A percentile compares a stretch with the other conserved stretches of the same genome.
Evolutionary conservation across 2,888 invertebrate species (phyloP).

Genomic region (Tenthredo livida): DNA sequence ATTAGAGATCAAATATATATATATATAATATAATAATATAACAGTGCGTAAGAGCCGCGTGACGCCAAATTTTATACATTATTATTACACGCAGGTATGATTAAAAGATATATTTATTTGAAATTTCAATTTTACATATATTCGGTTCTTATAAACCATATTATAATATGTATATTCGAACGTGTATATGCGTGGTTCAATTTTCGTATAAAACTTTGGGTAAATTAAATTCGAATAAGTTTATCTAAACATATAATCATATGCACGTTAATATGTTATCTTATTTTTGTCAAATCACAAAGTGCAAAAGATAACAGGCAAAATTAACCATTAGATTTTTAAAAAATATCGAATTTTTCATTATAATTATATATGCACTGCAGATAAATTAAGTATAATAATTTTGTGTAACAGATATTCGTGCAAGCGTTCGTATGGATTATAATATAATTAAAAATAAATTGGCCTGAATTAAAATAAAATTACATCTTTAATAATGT

Average conservation of each 20-base stretch:
- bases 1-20: constrained; percentile 50
- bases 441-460: neutral
- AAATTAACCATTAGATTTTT: neutral
- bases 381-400: neutral
- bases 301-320: neutral
- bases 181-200: constrained; percentile 21
- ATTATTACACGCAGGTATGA: constrained; percentile 34
- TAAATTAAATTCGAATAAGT: neutral
- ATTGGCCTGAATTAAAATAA: neutral
- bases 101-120: constrained; percentile 52
- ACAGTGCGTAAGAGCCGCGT: constrained; percentile 53
- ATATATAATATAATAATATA: constrained; percentile 45
- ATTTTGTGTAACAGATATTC: neutral
- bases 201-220: neutral
- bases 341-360: neutral
- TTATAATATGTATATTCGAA: neutral
- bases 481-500: neutral
- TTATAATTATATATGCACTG: neutral
- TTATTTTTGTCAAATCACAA: neutral
- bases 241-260: no score
- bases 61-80: constrained; percentile 56
- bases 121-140: constrained; percentile 43
- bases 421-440: neutral
- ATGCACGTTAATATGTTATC: neutral
- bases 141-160: neutral